phyloP scores from a whole-genome alignment of 2,797 vertebrate species.

The Sardinella longiceps region DNA sequence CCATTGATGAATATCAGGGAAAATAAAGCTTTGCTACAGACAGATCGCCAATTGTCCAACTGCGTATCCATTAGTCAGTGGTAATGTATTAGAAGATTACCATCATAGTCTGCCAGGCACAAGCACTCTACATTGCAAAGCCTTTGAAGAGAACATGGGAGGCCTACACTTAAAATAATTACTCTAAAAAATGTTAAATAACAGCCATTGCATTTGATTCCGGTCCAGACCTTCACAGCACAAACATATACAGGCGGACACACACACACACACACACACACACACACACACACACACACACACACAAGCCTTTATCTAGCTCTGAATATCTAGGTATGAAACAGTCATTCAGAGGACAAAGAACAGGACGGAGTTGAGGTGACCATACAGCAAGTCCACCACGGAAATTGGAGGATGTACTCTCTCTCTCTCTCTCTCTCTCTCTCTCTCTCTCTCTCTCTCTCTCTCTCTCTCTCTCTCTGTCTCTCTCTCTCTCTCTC shows the following conservation, averaged over 20 bases:
- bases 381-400: neutral
- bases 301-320: too few relatives aligned
- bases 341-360: neutral
- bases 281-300: neutral
- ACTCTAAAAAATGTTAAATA: neutral
- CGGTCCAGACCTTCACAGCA: neutral
- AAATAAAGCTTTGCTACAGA: too few relatives aligned
- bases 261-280: neutral
- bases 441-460: neutral
- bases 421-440: too few relatives aligned
- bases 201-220: neutral
- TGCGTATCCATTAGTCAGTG: too few relatives aligned
- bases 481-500: neutral
- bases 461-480: too few relatives aligned
- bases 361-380: too few relatives aligned
- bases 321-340: too few relatives aligned
- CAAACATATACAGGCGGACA: neutral
- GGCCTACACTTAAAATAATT: neutral
- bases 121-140: neutral
- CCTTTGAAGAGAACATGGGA: neutral
- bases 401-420: neutral
- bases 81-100: too few relatives aligned
- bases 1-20: too few relatives aligned
- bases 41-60: too few relatives aligned
- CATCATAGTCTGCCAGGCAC: neutral